Conservation (phyloP, 2,113 vertebrate genomes). For the Zosterops japonicus region DNA sequence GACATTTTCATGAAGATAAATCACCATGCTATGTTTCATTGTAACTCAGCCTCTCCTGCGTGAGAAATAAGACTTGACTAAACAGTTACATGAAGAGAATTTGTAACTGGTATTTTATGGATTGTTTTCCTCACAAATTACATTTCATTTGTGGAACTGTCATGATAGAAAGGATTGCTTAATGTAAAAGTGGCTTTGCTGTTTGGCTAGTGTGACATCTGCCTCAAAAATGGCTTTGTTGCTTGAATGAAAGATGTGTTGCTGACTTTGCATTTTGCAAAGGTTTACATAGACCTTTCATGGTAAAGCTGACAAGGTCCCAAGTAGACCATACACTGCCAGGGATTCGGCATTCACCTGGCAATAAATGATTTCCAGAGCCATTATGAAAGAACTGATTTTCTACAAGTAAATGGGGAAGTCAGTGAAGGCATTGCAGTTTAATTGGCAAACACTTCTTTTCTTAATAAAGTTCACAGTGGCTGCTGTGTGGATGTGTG, state of each 20-base stretch:
- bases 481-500: slow-evolving; percentile 43
- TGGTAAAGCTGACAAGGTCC: not conserved
- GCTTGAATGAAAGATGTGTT: not conserved
- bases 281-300: not conserved
- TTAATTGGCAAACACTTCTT: slow-evolving; percentile 17
- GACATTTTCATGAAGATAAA: slow-evolving; percentile 10
- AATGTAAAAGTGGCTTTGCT: not conserved
- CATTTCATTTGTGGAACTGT: slow-evolving; percentile 32
- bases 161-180: not conserved
- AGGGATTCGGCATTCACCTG: not conserved
- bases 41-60: not conserved
- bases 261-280: not conserved
- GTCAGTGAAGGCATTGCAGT: not conserved
- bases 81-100: not conserved
- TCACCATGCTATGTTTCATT: slow-evolving; percentile 8
- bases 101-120: not conserved
- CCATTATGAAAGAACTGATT: not conserved
- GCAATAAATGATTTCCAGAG: slow-evolving; percentile 1
- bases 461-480: slow-evolving; percentile 57
- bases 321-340: not conserved
- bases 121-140: slow-evolving; percentile 26
- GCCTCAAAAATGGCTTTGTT: slow-evolving; percentile 13
- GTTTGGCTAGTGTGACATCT: not conserved
- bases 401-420: not conserved
- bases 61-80: slow-evolving; percentile 34